Percentiles rank a stretch among this genome's conserved stretches.
Conservation (phyloP, 2,113 vertebrate genomes). For the Elachura formosa region DNA sequence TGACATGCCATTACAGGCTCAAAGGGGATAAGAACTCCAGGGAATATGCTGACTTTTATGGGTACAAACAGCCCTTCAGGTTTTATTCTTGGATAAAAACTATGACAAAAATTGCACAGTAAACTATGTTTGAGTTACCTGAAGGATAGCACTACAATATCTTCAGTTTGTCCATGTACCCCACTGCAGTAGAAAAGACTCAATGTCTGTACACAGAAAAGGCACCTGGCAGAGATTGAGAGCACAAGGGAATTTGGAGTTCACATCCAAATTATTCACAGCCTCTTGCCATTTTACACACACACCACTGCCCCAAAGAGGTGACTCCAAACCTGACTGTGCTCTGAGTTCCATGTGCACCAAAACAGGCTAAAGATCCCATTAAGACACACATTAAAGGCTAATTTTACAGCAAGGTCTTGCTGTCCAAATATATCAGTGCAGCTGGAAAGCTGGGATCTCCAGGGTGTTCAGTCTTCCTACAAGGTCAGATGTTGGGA, state of each 20-base stretch:
- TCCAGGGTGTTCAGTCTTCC: background rate
- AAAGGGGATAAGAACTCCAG: background rate
- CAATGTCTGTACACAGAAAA: conserved; percentile 22
- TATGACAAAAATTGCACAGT: background rate
- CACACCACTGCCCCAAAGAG: background rate
- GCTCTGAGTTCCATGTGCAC: background rate
- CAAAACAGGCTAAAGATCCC: background rate
- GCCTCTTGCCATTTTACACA: background rate
- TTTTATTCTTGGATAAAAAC: conserved; percentile 1
- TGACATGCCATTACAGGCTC: conserved; percentile 12
- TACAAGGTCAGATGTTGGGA: background rate
- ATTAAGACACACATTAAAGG: conserved; percentile 4
- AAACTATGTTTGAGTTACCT: background rate
- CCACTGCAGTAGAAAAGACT: background rate
- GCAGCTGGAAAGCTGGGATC: conserved; percentile 32
- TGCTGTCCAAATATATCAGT: conserved; percentile 18
- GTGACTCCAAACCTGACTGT: background rate
- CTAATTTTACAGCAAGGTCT: conserved; percentile 20
- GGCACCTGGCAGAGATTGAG: background rate
- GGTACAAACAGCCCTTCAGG: conserved; percentile 39
- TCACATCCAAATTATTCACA: background rate
- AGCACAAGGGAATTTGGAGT: background rate
- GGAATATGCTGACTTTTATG: background rate
- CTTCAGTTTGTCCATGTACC: background rate
- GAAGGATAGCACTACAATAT: background rate